Evolutionary conservation across 2,113 vertebrate species (phyloP).

Genomic region (Cnemophilus loriae): DNA sequence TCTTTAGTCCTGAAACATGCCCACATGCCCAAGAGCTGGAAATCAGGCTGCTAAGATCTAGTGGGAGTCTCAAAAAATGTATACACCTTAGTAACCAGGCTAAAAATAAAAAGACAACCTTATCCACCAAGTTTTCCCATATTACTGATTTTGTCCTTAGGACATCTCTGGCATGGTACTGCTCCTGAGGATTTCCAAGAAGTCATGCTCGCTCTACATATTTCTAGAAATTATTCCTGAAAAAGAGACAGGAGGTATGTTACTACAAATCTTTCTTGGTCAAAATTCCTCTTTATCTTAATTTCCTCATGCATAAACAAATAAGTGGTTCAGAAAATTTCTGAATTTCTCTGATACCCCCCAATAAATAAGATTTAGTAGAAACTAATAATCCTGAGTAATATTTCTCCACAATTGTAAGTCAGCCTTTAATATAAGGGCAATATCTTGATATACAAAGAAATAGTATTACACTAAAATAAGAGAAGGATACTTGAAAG

Average conservation of each 20-base stretch:
- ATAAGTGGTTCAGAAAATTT: neutral
- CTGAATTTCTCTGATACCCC: neutral
- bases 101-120: neutral
- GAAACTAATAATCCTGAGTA: neutral
- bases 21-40: neutral
- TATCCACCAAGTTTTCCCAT: neutral
- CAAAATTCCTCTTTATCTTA: neutral
- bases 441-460: neutral
- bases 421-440: neutral
- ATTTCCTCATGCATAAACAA: neutral
- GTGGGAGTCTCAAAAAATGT: neutral
- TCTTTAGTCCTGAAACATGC: neutral
- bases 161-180: neutral
- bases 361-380: neutral
- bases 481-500: neutral
- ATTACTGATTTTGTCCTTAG: neutral
- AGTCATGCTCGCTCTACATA: accelerated
- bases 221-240: neutral
- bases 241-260: neutral
- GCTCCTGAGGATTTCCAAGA: neutral
- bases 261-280: neutral
- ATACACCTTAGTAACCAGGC: neutral
- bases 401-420: neutral
- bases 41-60: neutral
- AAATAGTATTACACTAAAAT: neutral